Evolutionary conservation across 2,888 invertebrate genomes (phyloP).

Genomic region (Malthinus seriepunctatus): DNA sequence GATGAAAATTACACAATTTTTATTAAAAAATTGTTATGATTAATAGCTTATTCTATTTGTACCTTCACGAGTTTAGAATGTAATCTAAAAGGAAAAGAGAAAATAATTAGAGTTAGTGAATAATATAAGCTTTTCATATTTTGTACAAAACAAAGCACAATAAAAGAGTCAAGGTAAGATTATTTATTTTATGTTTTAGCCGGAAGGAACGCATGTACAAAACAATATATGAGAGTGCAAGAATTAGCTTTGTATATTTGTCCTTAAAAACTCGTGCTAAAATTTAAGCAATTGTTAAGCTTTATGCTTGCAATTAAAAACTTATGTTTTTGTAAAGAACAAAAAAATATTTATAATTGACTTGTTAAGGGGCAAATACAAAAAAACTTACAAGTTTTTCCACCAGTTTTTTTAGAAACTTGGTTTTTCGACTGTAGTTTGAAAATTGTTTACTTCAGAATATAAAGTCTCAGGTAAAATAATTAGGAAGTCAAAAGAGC

Average conservation of each 20-base stretch:
- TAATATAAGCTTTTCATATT: conserved; percentile 40
- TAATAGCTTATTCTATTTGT: conserved; percentile 6
- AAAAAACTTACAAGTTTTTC: too few species aligned
- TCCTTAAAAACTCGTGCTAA: conserved; percentile 11
- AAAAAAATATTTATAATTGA: too few species aligned
- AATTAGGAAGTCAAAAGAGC: too few species aligned
- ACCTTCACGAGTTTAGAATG: conserved; percentile 13
- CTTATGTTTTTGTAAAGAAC: too few species aligned
- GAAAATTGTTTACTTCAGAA: too few species aligned
- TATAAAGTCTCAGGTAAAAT: too few species aligned
- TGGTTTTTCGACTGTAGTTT: too few species aligned
- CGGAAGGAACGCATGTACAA: conserved; percentile 41
- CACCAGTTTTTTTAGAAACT: too few species aligned
- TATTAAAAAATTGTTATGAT: background rate
- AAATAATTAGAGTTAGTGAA: conserved; percentile 41
- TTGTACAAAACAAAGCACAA: conserved; percentile 40
- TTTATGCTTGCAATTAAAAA: too few species aligned
- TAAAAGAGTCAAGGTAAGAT: conserved; percentile 41
- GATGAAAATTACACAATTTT: too few species aligned
- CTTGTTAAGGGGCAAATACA: too few species aligned
- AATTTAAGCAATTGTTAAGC: conserved; percentile 12
- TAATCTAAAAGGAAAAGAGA: conserved; percentile 21
- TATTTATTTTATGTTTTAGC: conserved; percentile 42
- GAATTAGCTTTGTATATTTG: conserved; percentile 29
- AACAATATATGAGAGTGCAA: conserved; percentile 32